A percentile compares a stretch with the other conserved stretches of the same genome.
These are phyloP conservation scores for Papilio dardanus DNA, from an alignment of 1,140 invertebrate genomes.

Conservation along the genomic window DNA sequence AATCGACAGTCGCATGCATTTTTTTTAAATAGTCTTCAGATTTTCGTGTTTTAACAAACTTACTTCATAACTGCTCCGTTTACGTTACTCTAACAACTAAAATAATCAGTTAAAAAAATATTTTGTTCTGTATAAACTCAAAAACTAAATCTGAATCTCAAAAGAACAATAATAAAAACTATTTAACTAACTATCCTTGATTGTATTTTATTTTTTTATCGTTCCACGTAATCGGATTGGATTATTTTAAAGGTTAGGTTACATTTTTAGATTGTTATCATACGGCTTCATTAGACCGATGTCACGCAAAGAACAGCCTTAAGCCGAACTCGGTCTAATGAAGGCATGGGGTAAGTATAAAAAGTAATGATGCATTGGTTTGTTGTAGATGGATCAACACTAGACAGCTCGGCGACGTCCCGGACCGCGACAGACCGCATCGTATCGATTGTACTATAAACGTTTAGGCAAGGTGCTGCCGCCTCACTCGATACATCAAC, in stretches of 20 bases:
- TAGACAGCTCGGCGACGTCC: slow-evolving; percentile 54
- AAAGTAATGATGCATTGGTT: background rate
- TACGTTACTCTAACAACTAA: background rate
- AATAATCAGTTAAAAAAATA: background rate
- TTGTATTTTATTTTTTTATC: background rate
- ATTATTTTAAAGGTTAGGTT: too few relatives aligned
- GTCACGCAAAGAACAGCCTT: too few relatives aligned
- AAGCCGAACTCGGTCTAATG: too few relatives aligned
- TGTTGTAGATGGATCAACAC: slow-evolving; percentile 76
- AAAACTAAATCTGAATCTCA: background rate
- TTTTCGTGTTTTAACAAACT: too few relatives aligned
- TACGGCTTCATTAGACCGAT: too few relatives aligned
- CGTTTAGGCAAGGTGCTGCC: slow-evolving; percentile 36
- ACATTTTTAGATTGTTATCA: too few relatives aligned
- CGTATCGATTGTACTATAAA: slow-evolving; percentile 51
- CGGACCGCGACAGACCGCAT: slow-evolving; percentile 48
- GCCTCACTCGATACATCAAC: slow-evolving; percentile 61
- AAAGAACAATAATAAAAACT: background rate
- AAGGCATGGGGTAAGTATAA: too few relatives aligned
- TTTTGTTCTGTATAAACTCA: background rate
- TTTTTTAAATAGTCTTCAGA: too few relatives aligned
- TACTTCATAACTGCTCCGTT: too few relatives aligned
- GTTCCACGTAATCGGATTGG: background rate
- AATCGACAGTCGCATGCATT: too few relatives aligned
- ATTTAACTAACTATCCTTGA: background rate